These are phyloP conservation scores for Pampusana beccarii DNA, from an alignment of 2,113 vertebrate species.

Conservation along the genomic window DNA sequence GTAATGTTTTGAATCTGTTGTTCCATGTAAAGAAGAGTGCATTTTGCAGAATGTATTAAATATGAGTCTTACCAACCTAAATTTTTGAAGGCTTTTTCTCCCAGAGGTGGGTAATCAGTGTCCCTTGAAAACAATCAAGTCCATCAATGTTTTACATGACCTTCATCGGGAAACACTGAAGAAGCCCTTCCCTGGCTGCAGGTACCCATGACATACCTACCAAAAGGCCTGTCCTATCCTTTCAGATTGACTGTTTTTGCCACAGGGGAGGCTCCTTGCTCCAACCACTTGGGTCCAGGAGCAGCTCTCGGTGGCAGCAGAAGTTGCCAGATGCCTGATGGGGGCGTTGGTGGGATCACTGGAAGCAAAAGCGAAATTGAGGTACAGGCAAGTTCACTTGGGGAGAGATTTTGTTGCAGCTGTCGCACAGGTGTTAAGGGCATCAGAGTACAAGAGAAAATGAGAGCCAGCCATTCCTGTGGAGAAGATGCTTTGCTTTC, in stretches of 20 bases:
- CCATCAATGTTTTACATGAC: background rate
- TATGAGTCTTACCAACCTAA: background rate
- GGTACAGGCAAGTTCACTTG: background rate
- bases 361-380: background rate
- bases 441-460: background rate
- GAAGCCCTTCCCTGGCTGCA: background rate
- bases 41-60: background rate
- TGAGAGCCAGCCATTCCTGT: background rate
- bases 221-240: accelerated
- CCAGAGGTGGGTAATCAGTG: background rate
- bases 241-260: background rate
- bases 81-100: conserved; percentile 1
- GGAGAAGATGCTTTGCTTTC: background rate
- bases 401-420: background rate
- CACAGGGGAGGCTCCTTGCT: background rate
- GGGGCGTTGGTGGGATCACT: background rate
- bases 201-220: accelerated
- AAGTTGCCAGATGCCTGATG: background rate
- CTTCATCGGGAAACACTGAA: background rate
- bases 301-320: background rate
- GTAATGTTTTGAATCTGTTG: background rate
- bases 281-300: conserved; percentile 10
- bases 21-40: background rate
- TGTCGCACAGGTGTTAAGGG: background rate
- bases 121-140: background rate